phyloP scores from a whole-genome alignment of 2,113 vertebrate species.

The Myiopsitta monachus region DNA sequence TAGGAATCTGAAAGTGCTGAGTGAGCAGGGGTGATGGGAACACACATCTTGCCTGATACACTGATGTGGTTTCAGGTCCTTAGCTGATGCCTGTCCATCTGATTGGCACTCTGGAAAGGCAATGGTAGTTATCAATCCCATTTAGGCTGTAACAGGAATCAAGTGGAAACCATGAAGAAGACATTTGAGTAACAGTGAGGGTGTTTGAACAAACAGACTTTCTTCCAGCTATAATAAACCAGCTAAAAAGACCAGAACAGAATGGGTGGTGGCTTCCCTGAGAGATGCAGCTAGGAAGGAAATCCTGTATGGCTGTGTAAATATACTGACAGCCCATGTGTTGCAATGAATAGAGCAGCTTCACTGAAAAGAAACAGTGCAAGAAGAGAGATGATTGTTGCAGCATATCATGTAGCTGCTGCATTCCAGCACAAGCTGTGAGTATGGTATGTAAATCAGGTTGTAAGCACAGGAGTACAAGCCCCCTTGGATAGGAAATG shows the following conservation, averaged over 20 bases:
- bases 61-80: neutral
- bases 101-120: neutral
- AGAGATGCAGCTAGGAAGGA: neutral
- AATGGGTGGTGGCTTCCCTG: neutral
- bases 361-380: neutral
- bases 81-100: neutral
- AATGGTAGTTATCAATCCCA: neutral
- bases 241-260: neutral
- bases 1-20: neutral
- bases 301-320: neutral
- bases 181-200: neutral
- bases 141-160: neutral
- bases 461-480: neutral
- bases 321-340: neutral
- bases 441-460: neutral
- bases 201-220: neutral
- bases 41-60: neutral
- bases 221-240: neutral
- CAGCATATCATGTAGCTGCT: neutral
- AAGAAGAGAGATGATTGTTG: neutral
- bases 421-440: neutral
- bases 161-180: neutral
- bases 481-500: neutral
- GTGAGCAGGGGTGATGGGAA: neutral
- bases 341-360: neutral